Conservation (phyloP, 2,888 invertebrate species). For the Podotricha telesiphe region DNA sequence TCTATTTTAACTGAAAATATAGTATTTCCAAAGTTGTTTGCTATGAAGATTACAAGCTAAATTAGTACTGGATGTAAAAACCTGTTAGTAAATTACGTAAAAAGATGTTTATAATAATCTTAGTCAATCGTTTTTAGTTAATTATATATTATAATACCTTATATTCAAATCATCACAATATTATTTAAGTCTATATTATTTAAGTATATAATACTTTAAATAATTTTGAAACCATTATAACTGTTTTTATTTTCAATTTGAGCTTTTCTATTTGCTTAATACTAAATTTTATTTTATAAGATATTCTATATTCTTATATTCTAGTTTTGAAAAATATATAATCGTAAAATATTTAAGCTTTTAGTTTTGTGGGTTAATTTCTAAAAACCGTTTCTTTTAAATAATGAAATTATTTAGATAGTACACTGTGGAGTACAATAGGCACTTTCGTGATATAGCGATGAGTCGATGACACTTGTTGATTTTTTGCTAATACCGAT, state of each 20-base stretch:
- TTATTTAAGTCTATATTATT: neutral
- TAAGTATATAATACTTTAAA: neutral
- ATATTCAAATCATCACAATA: constrained; percentile 2
- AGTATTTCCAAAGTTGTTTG: no score
- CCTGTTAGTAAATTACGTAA: neutral
- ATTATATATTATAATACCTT: neutral
- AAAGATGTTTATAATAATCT: neutral
- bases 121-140: neutral
- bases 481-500: neutral
- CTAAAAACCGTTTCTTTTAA: neutral
- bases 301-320: neutral
- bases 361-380: neutral
- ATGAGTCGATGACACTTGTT: neutral
- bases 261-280: constrained; percentile 6
- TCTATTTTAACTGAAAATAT: neutral
- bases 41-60: constrained; percentile 11
- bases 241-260: neutral
- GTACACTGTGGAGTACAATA: neutral
- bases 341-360: neutral
- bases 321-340: neutral
- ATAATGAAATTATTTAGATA: neutral
- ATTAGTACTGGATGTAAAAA: neutral
- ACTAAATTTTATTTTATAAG: neutral
- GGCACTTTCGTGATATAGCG: neutral
- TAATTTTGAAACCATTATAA: neutral